Evolutionary conservation across 2,888 invertebrate genomes (phyloP).

Genomic region (Heliconius erato): DNA sequence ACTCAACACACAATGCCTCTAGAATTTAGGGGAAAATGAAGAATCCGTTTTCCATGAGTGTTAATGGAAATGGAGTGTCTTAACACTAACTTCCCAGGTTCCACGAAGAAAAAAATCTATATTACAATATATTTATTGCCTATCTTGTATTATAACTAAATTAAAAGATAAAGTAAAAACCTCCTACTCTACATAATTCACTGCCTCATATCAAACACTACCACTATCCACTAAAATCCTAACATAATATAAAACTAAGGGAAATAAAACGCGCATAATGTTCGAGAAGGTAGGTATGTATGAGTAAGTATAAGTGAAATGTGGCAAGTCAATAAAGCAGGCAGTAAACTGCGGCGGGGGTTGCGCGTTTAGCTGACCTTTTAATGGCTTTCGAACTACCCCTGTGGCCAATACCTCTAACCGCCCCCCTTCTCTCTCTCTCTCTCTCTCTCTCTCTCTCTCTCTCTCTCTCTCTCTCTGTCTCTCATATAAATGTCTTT

Average conservation of each 20-base stretch:
- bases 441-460: background rate
- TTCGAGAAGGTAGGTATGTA: background rate
- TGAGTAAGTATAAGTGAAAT: conserved; percentile 9
- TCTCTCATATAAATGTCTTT: background rate
- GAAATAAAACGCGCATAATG: conserved; percentile 33
- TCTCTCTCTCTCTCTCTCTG: background rate
- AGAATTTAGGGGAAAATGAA: no score
- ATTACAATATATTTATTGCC: no score
- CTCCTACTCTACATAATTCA: background rate
- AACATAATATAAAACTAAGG: conserved; percentile 13
- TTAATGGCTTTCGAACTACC: conserved; percentile 32
- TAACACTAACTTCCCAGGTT: no score
- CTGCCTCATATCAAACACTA: conserved; percentile 8
- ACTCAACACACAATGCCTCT: no score
- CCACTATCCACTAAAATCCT: background rate
- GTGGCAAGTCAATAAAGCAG: conserved; percentile 40
- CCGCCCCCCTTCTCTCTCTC: background rate
- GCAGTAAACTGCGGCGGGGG: conserved; percentile 34
- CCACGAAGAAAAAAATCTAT: no score
- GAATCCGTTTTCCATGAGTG: no score
- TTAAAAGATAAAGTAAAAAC: background rate
- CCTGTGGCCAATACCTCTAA: conserved; percentile 8
- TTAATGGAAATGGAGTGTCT: no score
- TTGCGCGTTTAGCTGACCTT: conserved; percentile 15
- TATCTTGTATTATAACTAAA: background rate